These are phyloP conservation scores for Entomobrya multifasciata DNA, from an alignment of 2,888 invertebrate genomes.

Conservation along the genomic window DNA sequence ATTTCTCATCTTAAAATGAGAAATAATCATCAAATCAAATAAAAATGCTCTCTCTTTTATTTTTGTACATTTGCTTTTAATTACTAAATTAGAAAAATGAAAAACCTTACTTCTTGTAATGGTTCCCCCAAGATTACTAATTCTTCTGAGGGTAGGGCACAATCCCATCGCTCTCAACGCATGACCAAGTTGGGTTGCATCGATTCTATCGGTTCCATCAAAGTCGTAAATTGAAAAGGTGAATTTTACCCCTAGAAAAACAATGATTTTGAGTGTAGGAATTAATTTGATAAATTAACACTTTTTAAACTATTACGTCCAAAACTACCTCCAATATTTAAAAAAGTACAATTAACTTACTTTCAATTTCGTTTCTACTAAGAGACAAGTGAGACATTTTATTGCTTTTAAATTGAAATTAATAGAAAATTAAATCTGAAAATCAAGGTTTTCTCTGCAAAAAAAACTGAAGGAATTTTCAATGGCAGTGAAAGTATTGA, in stretches of 20 bases:
- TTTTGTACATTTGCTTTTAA: too few relatives aligned
- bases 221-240: conserved; percentile 97
- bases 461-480: background rate
- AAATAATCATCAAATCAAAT: background rate
- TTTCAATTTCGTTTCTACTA: conserved; percentile 55
- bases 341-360: conserved; percentile 26
- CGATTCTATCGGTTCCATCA: conserved; percentile 93
- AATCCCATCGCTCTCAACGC: conserved; percentile 96
- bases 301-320: background rate
- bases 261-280: too few relatives aligned
- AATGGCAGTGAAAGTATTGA: background rate
- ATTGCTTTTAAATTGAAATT: background rate
- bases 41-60: too few relatives aligned
- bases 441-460: background rate
- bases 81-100: too few relatives aligned
- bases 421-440: conserved; percentile 1
- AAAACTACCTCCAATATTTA: background rate
- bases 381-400: too few relatives aligned
- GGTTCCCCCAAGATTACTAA: conserved; percentile 97
- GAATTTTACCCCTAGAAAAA: conserved; percentile 88
- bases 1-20: conserved; percentile 49
- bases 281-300: background rate
- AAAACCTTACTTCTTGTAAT: conserved; percentile 90
- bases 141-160: conserved; percentile 95
- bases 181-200: conserved; percentile 95